Conservation (phyloP, 64 coral and sea anemone genomes). For the Actinia equina region DNA sequence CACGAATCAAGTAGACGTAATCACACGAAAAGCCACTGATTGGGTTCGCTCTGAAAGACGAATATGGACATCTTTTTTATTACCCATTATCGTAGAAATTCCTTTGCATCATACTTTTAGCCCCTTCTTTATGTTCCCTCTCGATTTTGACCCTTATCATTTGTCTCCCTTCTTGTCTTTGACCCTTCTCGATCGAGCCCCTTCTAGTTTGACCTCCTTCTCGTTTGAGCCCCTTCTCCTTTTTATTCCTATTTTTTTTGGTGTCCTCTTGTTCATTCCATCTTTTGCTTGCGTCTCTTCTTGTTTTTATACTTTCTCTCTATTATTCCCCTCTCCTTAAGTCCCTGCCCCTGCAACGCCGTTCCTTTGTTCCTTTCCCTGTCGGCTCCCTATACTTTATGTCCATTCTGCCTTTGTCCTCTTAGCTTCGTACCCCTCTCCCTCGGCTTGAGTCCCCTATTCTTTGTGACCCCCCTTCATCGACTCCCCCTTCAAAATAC, state of each 20-base stretch:
- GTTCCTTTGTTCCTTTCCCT: no score
- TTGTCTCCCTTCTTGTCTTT: not conserved
- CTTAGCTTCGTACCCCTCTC: not conserved
- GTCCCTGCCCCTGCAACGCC: no score
- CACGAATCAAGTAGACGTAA: conserved; percentile 82
- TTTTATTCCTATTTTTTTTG: not conserved
- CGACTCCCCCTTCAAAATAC: conserved; percentile 31
- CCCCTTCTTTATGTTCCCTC: no score
- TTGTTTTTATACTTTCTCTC: not conserved
- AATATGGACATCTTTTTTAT: not conserved
- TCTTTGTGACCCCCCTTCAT: not conserved
- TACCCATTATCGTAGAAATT: not conserved
- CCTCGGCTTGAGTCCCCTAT: not conserved
- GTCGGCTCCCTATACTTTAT: no score
- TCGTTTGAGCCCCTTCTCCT: no score
- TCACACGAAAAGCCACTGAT: conserved; percentile 88
- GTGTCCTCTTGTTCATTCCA: not conserved
- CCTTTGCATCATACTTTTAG: not conserved
- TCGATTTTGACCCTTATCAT: no score
- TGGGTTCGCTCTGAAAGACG: conserved; percentile 62
- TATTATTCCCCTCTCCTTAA: conserved; percentile 37
- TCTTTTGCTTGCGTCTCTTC: not conserved
- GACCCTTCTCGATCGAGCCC: not conserved
- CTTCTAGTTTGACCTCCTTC: not conserved
- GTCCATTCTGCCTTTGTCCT: not conserved